phyloP scores from a whole-genome alignment of 1,140 invertebrate species.

The Zaprionus capensis region DNA sequence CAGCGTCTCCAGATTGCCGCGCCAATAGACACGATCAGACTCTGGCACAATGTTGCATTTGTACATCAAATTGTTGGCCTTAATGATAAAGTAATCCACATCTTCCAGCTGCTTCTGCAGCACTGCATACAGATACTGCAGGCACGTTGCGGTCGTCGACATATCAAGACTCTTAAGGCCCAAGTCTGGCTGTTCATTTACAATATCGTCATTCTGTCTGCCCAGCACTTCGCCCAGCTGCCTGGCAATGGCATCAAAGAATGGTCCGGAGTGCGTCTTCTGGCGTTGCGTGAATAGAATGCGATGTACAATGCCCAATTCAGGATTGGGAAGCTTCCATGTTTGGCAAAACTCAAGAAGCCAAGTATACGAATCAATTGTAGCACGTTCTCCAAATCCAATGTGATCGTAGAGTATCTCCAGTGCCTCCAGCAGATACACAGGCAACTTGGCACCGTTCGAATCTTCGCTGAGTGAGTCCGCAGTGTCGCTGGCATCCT shows the following conservation, averaged over 20 bases:
- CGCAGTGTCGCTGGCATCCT: slow-evolving; percentile 32
- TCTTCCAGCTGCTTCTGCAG: slow-evolving; percentile 75
- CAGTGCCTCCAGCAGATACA: slow-evolving; percentile 61
- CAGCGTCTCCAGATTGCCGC: slow-evolving; percentile 59
- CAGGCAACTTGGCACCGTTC: slow-evolving; percentile 43
- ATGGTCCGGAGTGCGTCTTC: slow-evolving; percentile 73
- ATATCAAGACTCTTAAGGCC: slow-evolving; percentile 62
- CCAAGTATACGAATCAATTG: slow-evolving; percentile 73
- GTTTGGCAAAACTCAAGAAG: slow-evolving; percentile 69
- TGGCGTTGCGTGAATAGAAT: slow-evolving; percentile 74
- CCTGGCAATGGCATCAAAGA: slow-evolving; percentile 68
- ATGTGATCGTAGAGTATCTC: slow-evolving; percentile 75
- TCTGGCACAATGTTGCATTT: slow-evolving; percentile 74
- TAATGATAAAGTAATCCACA: slow-evolving; percentile 72
- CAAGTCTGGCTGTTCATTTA: slow-evolving; percentile 33
- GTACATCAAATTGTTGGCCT: slow-evolving; percentile 74
- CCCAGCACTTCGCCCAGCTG: slow-evolving; percentile 65
- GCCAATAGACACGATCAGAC: slow-evolving; percentile 65
- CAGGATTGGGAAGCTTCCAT: slow-evolving; percentile 52
- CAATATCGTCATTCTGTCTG: slow-evolving; percentile 51
- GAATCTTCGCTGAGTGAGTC: slow-evolving; percentile 49
- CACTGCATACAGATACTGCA: slow-evolving; percentile 65
- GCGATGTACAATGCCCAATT: slow-evolving; percentile 68
- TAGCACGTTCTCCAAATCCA: slow-evolving; percentile 46
- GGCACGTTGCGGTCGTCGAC: slow-evolving; percentile 29